Evolutionary conservation across 2,113 vertebrate genomes (phyloP).

Genomic region (Lasiurus borealis): DNA sequence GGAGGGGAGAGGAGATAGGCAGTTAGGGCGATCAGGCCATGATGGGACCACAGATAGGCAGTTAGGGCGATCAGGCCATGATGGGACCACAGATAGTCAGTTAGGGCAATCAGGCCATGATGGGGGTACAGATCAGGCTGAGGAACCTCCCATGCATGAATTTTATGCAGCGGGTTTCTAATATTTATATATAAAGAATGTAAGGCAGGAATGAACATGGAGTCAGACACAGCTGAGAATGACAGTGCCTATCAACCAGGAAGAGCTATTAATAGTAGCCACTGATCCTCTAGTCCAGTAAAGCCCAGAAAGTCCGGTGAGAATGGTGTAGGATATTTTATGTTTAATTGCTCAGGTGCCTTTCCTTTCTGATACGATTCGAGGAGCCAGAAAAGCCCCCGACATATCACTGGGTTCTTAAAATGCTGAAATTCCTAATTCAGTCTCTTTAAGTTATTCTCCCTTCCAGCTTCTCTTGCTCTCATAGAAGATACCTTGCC

Average conservation of each 20-base stretch:
- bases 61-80: no score
- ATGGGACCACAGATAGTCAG: no score
- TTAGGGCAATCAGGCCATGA: no score
- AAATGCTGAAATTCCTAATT: background rate
- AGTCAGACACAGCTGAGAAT: background rate
- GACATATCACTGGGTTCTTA: background rate
- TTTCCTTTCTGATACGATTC: background rate
- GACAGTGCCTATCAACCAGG: background rate
- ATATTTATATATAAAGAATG: no score
- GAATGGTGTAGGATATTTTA: background rate
- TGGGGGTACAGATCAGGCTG: no score
- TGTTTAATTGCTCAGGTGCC: background rate
- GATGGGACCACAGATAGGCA: no score
- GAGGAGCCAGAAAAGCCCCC: background rate
- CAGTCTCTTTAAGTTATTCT: background rate
- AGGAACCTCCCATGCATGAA: no score
- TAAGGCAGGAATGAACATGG: background rate
- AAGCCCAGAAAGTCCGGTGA: background rate
- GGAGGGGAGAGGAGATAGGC: no score
- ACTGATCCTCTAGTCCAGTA: background rate
- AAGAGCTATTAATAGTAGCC: background rate
- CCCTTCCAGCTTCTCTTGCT: background rate
- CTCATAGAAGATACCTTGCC: background rate
- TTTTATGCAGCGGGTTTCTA: no score
- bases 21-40: no score